Base-by-base conservation (phyloP, 2,888 invertebrate genomes). In the Oscheius myriophilus region DNA sequence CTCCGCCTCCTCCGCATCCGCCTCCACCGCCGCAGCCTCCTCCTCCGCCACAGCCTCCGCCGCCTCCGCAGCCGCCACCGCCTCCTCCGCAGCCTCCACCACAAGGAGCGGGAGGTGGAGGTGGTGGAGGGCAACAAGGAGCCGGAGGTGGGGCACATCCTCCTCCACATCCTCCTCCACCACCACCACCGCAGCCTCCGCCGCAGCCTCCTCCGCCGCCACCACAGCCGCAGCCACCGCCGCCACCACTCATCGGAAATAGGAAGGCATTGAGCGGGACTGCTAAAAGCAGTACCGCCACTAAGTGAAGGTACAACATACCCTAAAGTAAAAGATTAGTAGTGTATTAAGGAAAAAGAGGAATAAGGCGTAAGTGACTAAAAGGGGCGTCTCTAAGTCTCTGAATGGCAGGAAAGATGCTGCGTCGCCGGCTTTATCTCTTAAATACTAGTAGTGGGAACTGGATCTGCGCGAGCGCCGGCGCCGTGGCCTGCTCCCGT, bases 261-360 rank as follows among this genome's bases (percentile, higher is more conserved):
- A 75, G 69, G 77, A 75, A 75, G 3, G 75, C 70, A 57, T 69
- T 62, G 23, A 70, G 63, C 49, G 73, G 72, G 26, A 63, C 61
- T 62, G 75, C 67, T 57, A 75, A 45, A 9, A 72, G 62, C 21
- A 77, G 70, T 33, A 72, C 65, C 58, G 71, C 72, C 64, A 71
- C 68, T 72, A 71, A 64, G 61, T 71, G 70, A 59, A 76, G 71
- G 74, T 72, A 74, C 62, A 65, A 68, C 72, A 72, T 72, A 73
- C 70, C 70, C 66, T 69, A 61, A 41, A 54, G 33, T 14, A 18
- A 52, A 52, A 67, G 14, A 41, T 21, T 42, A 33, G 12, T 54
- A 58, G 54, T 4, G 57, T 43, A 18, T 41, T 42, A 63, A 55
- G 43, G 42, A 21, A 46, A n/a, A 45, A 61, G 25, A 59, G 49